These are phyloP conservation scores for Dromius quadrimaculatus DNA, from an alignment of 2,888 invertebrate species.

Conservation along the genomic window DNA sequence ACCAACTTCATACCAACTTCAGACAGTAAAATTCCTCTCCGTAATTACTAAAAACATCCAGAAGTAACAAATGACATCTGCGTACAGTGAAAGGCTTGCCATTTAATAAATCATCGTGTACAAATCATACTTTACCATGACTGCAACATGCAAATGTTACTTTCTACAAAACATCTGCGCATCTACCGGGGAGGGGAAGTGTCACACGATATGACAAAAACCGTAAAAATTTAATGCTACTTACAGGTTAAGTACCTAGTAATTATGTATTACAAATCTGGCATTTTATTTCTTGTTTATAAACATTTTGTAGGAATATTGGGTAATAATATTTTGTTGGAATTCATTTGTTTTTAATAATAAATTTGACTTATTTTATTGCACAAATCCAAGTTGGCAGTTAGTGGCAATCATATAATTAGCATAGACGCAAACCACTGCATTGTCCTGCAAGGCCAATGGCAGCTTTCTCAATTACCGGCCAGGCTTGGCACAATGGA, in stretches of 20 bases:
- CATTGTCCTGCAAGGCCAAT: constrained; percentile 48
- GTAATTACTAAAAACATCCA: constrained; percentile 31
- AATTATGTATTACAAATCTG: no score
- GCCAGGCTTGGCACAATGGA: constrained; percentile 20
- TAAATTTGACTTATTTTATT: no score
- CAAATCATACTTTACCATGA: constrained; percentile 9
- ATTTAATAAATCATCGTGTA: constrained; percentile 36
- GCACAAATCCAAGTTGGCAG: no score
- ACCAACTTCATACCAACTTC: not conserved
- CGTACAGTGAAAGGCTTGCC: constrained; percentile 29
- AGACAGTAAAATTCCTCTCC: no score
- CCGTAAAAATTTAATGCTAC: constrained; percentile 15
- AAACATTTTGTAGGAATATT: no score
- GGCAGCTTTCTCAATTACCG: constrained; percentile 43
- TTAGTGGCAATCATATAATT: constrained; percentile 37
- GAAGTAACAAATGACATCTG: constrained; percentile 17
- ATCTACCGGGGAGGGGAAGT: not conserved
- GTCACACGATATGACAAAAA: constrained; percentile 16
- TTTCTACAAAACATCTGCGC: constrained; percentile 39
- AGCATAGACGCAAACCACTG: constrained; percentile 26
- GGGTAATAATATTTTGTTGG: no score
- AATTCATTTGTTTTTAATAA: no score
- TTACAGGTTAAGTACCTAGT: not conserved
- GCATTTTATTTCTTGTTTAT: no score
- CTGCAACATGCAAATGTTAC: constrained; percentile 34